Percentiles rank a stretch among this genome's conserved stretches.
Conservation (phyloP, 53 echinoderm and acorn worm species). For the Pentamera pediparva region DNA sequence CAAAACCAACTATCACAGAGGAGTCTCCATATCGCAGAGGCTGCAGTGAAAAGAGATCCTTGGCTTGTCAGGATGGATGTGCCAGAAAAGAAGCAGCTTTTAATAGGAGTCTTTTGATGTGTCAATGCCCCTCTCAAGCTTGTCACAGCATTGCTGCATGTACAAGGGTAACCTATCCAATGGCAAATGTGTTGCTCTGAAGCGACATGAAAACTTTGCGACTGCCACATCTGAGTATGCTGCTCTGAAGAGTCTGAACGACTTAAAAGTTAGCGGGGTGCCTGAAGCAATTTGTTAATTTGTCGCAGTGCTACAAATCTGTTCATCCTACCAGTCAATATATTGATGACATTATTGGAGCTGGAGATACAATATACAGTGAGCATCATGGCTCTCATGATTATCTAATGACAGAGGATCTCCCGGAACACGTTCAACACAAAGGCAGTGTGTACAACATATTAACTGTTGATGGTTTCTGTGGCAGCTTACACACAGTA, state of each 20-base stretch:
- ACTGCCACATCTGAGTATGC: neutral
- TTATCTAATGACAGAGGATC: no score
- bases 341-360: no score
- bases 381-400: no score
- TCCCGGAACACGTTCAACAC: no score
- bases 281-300: neutral
- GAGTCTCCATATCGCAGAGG: neutral
- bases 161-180: neutral
- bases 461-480: no score
- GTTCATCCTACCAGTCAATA: no score
- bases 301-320: no score
- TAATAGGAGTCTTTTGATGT: neutral
- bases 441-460: no score
- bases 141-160: neutral
- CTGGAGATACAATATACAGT: no score
- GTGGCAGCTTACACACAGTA: no score
- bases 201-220: neutral
- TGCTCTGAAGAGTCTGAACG: neutral
- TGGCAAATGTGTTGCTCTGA: neutral
- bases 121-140: neutral
- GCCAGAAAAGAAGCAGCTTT: neutral
- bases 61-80: neutral
- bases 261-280: neutral
- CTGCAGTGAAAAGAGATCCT: neutral
- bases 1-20: neutral